These are phyloP conservation scores for Ametastegia equiseti DNA, from an alignment of 2,888 invertebrate genomes.

Conservation along the genomic window DNA sequence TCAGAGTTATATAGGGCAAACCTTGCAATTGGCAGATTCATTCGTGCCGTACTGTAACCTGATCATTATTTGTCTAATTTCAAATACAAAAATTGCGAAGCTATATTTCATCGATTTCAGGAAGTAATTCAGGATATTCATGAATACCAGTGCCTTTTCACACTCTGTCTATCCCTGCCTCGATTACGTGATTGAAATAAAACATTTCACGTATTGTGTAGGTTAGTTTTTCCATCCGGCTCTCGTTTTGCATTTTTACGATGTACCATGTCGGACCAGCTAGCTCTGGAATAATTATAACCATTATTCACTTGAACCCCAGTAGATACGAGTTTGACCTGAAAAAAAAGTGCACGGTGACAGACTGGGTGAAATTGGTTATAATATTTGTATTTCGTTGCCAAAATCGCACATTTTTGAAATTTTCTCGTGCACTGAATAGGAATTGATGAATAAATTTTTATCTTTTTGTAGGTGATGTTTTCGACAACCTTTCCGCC, in stretches of 20 bases:
- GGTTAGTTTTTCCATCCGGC: not conserved
- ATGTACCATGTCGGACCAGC: not conserved
- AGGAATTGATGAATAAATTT: not conserved
- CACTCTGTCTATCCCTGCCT: too few relatives aligned
- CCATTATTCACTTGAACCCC: not conserved
- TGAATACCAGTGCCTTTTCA: not conserved
- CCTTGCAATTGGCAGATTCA: not conserved
- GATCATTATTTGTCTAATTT: not conserved
- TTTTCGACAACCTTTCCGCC: conserved; percentile 40
- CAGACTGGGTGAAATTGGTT: not conserved
- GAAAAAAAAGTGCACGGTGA: not conserved
- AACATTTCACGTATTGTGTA: not conserved
- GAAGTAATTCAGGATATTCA: not conserved
- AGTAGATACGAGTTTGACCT: not conserved
- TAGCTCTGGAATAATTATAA: not conserved
- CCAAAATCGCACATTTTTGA: not conserved
- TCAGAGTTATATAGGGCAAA: not conserved
- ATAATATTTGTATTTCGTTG: not conserved
- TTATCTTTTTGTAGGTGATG: conserved; percentile 46
- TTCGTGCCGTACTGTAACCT: not conserved
- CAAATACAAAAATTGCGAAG: not conserved
- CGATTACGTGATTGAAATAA: conserved; percentile 8
- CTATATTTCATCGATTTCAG: not conserved
- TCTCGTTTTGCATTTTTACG: not conserved
- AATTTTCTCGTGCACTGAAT: not conserved